Conservation (phyloP, 1,140 invertebrate genomes). For the Drosophila aff. region DNA sequence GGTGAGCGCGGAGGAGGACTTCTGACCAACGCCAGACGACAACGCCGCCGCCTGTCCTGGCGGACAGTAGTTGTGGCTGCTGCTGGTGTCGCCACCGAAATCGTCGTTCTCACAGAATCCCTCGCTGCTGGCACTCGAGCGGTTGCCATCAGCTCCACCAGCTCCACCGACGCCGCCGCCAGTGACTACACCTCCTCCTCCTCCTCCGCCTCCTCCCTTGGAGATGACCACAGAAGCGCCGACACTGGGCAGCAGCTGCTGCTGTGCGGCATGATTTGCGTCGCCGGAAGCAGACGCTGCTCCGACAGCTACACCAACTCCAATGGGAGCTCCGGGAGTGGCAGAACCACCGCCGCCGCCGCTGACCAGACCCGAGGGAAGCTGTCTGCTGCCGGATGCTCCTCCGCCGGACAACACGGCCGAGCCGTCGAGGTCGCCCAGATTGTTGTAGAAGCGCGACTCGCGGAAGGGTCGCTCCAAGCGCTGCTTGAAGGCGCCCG, state of each 20-base stretch:
- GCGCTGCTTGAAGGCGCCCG: constrained; percentile 76
- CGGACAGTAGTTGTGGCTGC: constrained; percentile 78
- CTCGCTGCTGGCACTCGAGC: constrained; percentile 97
- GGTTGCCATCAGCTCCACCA: constrained; percentile 90
- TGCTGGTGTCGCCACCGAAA: constrained; percentile 87
- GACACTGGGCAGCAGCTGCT: not conserved
- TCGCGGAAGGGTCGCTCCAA: constrained; percentile 70
- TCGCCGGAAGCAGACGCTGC: constrained; percentile 1
- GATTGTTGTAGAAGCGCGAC: constrained; percentile 54
- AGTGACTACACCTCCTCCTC: not conserved
- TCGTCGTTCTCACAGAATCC: constrained; percentile 97
- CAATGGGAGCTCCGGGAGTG: not conserved
- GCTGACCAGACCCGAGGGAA: constrained; percentile 10
- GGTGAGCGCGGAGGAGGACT: constrained; percentile 64
- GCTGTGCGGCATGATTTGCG: constrained; percentile 24
- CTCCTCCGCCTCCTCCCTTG: constrained; percentile 10
- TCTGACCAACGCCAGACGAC: constrained; percentile 37
- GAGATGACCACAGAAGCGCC: constrained; percentile 1
- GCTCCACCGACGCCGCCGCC: constrained; percentile 2
- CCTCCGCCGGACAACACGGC: constrained; percentile 4
- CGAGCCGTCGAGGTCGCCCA: constrained; percentile 22
- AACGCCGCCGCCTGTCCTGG: constrained; percentile 27
- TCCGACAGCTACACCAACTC: not conserved
- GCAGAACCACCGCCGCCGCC: not conserved
- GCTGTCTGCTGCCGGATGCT: constrained; percentile 8